Evolutionary conservation across 2,797 vertebrate species (phyloP).

Genomic region (Taenioides sp.): DNA sequence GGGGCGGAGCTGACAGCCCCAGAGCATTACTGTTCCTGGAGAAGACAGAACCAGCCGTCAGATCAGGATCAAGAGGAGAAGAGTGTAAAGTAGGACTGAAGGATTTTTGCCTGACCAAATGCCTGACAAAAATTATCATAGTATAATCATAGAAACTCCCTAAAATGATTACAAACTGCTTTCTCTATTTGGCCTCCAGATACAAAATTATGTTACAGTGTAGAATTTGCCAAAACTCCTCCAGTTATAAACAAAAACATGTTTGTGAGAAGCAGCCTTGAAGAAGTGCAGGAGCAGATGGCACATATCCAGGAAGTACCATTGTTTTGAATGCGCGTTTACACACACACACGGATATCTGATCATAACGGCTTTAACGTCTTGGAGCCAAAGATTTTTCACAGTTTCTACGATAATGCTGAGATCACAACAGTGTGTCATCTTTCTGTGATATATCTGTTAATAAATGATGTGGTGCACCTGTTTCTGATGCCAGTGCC

Average conservation of each 20-base stretch:
- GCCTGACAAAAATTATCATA: too few relatives aligned
- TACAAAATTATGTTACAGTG: too few relatives aligned
- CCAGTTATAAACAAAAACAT: background rate
- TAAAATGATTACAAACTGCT: too few relatives aligned
- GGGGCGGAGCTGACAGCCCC: slow-evolving; percentile 90
- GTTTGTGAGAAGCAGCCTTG: background rate
- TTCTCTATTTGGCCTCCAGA: too few relatives aligned
- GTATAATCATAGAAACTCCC: too few relatives aligned
- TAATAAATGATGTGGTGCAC: slow-evolving; percentile 57
- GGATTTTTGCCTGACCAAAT: too few relatives aligned
- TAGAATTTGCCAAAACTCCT: background rate
- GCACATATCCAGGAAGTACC: background rate
- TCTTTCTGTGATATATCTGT: background rate
- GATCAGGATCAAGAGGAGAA: background rate
- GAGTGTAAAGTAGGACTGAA: background rate
- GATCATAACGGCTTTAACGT: background rate
- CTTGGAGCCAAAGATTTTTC: background rate
- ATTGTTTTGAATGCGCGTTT: background rate
- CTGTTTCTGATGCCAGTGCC: slow-evolving; percentile 92
- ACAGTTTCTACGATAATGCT: background rate
- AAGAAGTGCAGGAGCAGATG: background rate
- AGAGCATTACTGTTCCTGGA: slow-evolving; percentile 87
- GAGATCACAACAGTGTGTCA: background rate
- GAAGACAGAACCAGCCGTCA: slow-evolving; percentile 13
- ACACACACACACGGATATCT: background rate